Percentiles rank a stretch among this genome's conserved stretches.
Conservation (phyloP, 2,797 vertebrate genomes). For the Potorous gilbertii region DNA sequence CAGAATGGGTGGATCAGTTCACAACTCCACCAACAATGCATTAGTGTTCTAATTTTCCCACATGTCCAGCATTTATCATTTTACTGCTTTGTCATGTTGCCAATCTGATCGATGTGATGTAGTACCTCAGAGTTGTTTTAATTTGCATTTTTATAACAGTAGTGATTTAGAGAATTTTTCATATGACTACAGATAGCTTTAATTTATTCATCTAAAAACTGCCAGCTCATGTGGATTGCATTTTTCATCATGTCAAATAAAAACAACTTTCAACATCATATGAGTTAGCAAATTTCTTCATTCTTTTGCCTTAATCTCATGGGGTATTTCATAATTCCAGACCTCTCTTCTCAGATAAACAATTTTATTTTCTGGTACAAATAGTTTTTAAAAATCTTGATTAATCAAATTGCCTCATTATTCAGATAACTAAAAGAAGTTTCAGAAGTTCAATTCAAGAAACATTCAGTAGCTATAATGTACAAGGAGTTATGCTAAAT, state of each 20-base stretch:
- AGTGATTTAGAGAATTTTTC: too few species aligned
- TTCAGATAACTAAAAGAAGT: neutral
- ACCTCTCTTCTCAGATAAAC: neutral
- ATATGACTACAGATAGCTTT: too few species aligned
- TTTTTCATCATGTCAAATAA: neutral
- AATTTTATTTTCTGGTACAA: neutral
- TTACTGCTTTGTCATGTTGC: too few species aligned
- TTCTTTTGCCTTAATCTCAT: neutral
- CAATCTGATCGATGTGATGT: too few species aligned
- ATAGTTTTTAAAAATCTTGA: neutral
- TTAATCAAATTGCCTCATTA: neutral
- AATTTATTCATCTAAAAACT: too few species aligned
- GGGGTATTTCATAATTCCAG: neutral
- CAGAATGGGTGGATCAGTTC: too few species aligned
- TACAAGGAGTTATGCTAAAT: neutral
- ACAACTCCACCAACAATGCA: too few species aligned
- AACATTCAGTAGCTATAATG: neutral
- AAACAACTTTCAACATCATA: neutral
- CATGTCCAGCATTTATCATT: too few species aligned
- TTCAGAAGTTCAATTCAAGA: neutral
- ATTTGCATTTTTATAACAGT: too few species aligned
- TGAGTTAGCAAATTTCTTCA: neutral
- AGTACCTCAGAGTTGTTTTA: too few species aligned
- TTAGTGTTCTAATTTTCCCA: too few species aligned
- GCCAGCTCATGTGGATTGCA: neutral